Percentiles rank a stretch among this genome's conserved stretches.
Evolutionary conservation across 2,888 invertebrate genomes (phyloP).

Genomic region (Cataglyphis cursor): DNA sequence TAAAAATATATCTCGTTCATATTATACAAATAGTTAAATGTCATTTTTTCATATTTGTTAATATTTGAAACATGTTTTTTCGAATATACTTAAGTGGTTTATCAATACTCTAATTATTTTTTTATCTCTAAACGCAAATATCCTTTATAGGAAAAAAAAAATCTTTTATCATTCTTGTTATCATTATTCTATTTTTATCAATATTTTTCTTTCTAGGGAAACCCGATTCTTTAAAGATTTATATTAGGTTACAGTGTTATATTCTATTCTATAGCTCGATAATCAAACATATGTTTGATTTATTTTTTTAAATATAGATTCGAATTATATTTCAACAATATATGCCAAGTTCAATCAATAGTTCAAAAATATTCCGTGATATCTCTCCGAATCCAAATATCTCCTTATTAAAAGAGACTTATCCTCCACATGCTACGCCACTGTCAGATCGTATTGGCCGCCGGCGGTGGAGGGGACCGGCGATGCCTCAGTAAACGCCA

Average conservation of each 20-base stretch:
- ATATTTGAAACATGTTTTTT: neutral
- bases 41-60: no score
- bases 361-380: neutral
- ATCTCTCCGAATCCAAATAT: neutral
- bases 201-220: neutral
- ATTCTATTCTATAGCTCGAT: neutral
- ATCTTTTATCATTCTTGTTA: neutral
- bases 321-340: neutral
- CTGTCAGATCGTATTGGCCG: slow-evolving; percentile 61
- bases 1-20: neutral
- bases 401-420: slow-evolving; percentile 15
- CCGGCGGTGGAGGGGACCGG: slow-evolving; percentile 64
- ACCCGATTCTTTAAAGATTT: neutral
- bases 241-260: neutral
- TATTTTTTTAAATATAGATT: no score
- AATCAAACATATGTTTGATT: neutral
- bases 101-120: neutral
- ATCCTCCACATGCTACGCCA: slow-evolving; percentile 52
- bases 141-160: neutral
- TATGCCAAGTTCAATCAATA: neutral
- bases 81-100: neutral
- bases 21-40: no score
- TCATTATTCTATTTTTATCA: neutral
- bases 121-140: neutral
- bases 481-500: slow-evolving; percentile 81